phyloP scores from a whole-genome alignment of 64 coral and sea anemone species.

The Orbicella faveolata region DNA sequence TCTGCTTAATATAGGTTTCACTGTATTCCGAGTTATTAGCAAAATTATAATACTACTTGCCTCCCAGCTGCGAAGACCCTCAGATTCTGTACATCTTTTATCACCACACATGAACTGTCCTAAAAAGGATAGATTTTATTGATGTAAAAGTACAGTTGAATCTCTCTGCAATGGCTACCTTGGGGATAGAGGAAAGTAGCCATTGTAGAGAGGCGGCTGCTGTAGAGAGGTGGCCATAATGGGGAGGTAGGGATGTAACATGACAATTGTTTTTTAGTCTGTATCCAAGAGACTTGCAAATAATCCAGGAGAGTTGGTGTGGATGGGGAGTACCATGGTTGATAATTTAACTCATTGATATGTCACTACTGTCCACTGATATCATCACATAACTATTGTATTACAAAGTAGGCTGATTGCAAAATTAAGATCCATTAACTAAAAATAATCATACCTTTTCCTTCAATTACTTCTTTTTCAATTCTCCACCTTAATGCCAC shows the following conservation, averaged over 20 bases:
- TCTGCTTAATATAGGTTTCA: not conserved
- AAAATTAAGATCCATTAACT: not conserved
- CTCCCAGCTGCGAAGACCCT: constrained; percentile 93
- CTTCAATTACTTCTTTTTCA: constrained; percentile 92
- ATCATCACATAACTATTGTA: not conserved
- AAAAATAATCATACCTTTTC: constrained; percentile 68
- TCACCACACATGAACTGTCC: constrained; percentile 95
- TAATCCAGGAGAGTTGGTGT: too few species aligned
- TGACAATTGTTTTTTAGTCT: too few species aligned
- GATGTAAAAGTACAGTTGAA: too few species aligned
- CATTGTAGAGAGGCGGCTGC: too few species aligned
- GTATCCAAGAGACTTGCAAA: too few species aligned
- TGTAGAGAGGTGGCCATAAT: too few species aligned
- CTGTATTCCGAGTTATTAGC: not conserved
- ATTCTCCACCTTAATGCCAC: constrained; percentile 98
- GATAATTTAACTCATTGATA: not conserved
- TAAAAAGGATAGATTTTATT: not conserved
- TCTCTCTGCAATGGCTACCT: too few species aligned
- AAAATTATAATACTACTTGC: constrained; percentile 18
- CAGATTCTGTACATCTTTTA: constrained; percentile 82
- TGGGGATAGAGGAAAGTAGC: too few species aligned
- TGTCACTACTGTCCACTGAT: too few species aligned
- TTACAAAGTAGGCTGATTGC: not conserved
- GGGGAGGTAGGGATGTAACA: too few species aligned
- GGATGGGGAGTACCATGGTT: too few species aligned